These are phyloP conservation scores for Onychomys leucogaster DNA, from an alignment of 2,797 vertebrate genomes.

Conservation along the genomic window DNA sequence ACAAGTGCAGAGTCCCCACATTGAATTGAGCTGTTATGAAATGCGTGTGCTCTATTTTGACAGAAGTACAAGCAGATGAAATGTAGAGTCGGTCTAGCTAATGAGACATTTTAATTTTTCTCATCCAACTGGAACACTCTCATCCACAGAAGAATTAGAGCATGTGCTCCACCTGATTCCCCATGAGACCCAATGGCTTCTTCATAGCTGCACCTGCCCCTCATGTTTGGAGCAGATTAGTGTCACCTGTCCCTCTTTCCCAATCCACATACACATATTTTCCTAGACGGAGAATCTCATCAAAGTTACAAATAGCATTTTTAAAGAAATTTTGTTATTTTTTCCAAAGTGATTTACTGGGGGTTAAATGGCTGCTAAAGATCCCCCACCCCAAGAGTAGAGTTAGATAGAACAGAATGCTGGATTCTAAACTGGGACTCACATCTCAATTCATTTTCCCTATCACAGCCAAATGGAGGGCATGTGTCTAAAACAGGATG, in stretches of 20 bases:
- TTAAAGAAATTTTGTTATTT: constrained; percentile 40
- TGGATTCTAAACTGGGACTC: background rate
- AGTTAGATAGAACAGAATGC: background rate
- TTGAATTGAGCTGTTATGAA: constrained; percentile 9
- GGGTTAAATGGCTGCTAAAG: background rate
- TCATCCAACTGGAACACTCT: constrained; percentile 38
- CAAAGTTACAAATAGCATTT: constrained; percentile 2
- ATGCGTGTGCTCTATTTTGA: background rate
- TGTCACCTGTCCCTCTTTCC: background rate
- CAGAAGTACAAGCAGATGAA: background rate
- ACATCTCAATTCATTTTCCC: background rate
- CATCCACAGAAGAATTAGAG: constrained; percentile 7
- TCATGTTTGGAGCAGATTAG: background rate
- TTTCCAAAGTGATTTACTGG: background rate
- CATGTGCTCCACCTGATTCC: background rate
- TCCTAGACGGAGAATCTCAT: background rate
- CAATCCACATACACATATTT: background rate
- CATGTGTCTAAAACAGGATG: background rate
- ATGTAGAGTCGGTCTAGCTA: background rate
- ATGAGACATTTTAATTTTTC: constrained; percentile 40
- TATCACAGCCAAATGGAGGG: background rate
- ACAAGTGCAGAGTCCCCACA: background rate
- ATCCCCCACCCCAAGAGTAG: background rate
- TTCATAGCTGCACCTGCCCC: background rate
- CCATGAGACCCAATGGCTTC: background rate